phyloP scores from a whole-genome alignment of 2,888 invertebrate genomes.

The Cactoblastis cactorum region DNA sequence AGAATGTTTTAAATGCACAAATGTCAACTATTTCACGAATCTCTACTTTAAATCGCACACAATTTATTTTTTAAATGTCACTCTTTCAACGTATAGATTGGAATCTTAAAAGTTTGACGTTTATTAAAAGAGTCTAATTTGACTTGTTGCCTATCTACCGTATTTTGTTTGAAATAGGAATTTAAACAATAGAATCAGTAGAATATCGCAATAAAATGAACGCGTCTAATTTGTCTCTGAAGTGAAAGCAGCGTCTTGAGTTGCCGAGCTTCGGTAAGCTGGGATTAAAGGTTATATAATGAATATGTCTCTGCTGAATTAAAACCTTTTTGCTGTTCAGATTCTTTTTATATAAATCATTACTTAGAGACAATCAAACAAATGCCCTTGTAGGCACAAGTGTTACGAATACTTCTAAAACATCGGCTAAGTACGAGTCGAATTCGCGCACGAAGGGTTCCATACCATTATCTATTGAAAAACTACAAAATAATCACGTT shows the following conservation, averaged over 20 bases:
- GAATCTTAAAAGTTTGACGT: no score
- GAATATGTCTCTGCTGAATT: background rate
- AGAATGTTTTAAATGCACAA: background rate
- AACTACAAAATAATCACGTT: no score
- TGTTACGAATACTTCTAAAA: no score
- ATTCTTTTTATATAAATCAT: no score
- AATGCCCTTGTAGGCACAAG: no score
- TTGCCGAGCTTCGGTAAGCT: background rate
- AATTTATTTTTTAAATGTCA: background rate
- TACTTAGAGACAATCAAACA: no score
- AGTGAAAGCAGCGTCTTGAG: background rate
- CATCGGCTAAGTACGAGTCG: no score
- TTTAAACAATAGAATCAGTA: background rate
- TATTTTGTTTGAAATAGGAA: background rate
- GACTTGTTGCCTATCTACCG: background rate
- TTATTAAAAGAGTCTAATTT: no score
- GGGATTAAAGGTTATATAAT: conserved; percentile 1
- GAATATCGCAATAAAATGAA: background rate
- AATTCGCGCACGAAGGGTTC: no score
- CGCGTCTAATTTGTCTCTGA: background rate
- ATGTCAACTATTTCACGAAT: background rate
- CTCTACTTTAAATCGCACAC: background rate
- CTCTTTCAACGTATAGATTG: background rate
- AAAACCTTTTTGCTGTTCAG: background rate
- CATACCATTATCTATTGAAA: no score